These are phyloP conservation scores for Panurus biarmicus DNA, from an alignment of 2,113 vertebrate genomes.

Conservation along the genomic window DNA sequence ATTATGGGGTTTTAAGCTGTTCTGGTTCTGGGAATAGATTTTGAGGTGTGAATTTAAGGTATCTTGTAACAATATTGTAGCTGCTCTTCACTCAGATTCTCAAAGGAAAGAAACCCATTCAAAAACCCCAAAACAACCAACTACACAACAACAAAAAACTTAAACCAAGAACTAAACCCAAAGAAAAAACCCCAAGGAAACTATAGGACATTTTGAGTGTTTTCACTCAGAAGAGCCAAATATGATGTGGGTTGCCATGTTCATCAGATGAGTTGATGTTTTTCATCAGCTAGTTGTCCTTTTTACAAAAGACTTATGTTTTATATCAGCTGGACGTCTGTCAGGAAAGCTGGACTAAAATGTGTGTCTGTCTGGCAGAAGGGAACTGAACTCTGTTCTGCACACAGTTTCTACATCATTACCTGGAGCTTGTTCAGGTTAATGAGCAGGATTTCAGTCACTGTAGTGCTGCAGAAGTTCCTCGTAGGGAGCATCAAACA, in stretches of 20 bases:
- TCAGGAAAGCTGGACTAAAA: not conserved
- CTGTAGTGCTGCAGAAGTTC: not conserved
- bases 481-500: not conserved
- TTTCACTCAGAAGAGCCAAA: not conserved
- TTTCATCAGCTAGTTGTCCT: not conserved
- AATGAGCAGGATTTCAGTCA: not conserved
- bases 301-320: not conserved
- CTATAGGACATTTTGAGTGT: not conserved
- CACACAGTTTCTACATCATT: not conserved
- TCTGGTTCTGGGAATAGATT: not conserved
- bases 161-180: not conserved
- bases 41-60: not conserved
- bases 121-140: not conserved
- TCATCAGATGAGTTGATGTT: not conserved
- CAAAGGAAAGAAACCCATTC: not conserved
- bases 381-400: not conserved
- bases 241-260: rapidly evolving
- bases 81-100: not conserved
- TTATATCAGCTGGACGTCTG: not conserved
- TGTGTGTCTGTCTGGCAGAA: not conserved
- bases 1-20: not conserved
- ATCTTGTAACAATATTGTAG: not conserved
- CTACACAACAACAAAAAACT: not conserved
- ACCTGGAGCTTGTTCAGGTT: not conserved
- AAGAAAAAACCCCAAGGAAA: not conserved